Evolutionary conservation across 1,140 invertebrate species (phyloP), one percentile per base, ranked within the genome.

Genomic region (Drosophila watanabei): DNA sequence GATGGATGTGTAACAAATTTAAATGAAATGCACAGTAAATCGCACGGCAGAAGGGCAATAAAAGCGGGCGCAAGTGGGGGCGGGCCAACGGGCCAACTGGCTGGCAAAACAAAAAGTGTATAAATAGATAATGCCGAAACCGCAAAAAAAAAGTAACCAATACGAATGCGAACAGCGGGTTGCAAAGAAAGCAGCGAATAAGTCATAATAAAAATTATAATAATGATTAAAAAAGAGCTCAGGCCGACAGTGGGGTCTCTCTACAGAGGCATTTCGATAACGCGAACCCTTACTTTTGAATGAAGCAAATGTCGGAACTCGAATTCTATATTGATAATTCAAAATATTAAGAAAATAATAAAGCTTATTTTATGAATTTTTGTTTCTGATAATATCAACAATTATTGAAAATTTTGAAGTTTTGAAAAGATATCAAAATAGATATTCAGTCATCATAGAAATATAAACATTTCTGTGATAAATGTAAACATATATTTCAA

Each of bases 131-230:
- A 63, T 71, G 72, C 66, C 78, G 51, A 71, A 85, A 82, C 80
- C 80, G 80, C 81, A 83, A 69, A 64, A 83, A 72, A 59, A 56
- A 64, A 77, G 3, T 24, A 63, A 30, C 52, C 43, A 39, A 49
- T 56, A 43, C 45, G 56, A 59, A 63, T 63, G 33, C 82, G 64
- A 71, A 81, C 33, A 62, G 33, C 39, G 75, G 43, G 61, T 59
- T 71, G 64, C 59, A 84, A 81, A 75, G 85, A 88, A 88, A 89
- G 85, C 85, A 66, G 82, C 80, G 59, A 80, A 85, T 73, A 75
- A 72, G 69, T 61, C 81, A 85, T 79, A 72, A 90, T 85, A 83
- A 66, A 80, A 79, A 89, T 84, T 81, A 89, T 88, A 79, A 88
- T 88, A 75, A 88, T 88, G 78, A 89, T 88, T 89, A 85, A 88